Evolutionary conservation across 53 echinoderm and acorn worm species (phyloP).

Genomic region (Hippasteria phrygiana): DNA sequence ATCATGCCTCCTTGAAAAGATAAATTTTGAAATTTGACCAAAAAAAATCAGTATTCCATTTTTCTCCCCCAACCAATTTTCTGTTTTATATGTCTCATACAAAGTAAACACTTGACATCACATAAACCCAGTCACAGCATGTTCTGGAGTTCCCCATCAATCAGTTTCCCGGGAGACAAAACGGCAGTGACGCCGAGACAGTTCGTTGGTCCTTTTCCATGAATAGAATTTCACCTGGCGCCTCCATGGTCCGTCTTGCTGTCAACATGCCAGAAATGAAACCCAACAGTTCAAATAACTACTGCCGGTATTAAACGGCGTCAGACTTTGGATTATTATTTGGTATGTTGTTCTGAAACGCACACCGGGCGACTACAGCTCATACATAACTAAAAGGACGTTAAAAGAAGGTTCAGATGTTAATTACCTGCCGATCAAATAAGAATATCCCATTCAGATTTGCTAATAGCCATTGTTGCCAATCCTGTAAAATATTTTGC

Average conservation of each 20-base stretch:
- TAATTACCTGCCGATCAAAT: background rate
- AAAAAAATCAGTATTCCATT: background rate
- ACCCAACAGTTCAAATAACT: background rate
- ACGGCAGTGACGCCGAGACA: too few relatives aligned
- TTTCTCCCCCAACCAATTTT: background rate
- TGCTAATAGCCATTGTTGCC: background rate
- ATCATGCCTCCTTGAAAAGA: too few relatives aligned
- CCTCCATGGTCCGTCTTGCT: background rate
- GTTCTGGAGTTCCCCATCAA: too few relatives aligned
- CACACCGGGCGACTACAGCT: background rate
- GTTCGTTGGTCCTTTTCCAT: too few relatives aligned
- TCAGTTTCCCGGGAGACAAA: too few relatives aligned
- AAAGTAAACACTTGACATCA: background rate
- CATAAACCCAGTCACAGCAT: too few relatives aligned
- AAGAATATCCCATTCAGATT: background rate
- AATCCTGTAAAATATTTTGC: background rate
- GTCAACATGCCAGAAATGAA: background rate
- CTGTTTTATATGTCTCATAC: background rate
- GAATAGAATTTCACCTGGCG: background rate
- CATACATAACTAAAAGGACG: background rate
- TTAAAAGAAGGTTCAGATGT: background rate
- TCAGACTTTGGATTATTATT: conserved; percentile 38
- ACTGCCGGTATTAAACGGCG: background rate
- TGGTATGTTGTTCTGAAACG: background rate
- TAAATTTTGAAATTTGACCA: too few relatives aligned